Conservation (phyloP, 2,113 vertebrate species). For the Brachyhypopomus gauderio region DNA sequence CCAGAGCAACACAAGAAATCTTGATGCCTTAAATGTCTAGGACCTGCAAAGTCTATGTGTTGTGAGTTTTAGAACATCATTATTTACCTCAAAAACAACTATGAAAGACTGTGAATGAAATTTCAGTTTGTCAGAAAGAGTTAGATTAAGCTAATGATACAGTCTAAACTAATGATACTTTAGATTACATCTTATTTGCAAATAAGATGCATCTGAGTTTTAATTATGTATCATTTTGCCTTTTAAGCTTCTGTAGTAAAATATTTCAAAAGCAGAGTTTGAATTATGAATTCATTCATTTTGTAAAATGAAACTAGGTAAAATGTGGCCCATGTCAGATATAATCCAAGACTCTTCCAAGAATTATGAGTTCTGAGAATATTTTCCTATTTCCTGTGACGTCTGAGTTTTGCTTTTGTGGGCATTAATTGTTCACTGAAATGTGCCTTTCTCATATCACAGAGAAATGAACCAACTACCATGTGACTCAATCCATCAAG, state of each 20-base stretch:
- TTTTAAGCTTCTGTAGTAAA: conserved; percentile 20
- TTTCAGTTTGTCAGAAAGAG: background rate
- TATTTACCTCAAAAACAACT: background rate
- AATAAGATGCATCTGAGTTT: background rate
- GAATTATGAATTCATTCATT: background rate
- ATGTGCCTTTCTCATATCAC: conserved; percentile 40
- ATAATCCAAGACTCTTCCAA: background rate
- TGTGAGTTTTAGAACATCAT: background rate
- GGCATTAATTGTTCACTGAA: conserved; percentile 53
- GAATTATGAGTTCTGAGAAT: background rate
- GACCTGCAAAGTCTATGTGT: no score
- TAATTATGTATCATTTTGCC: background rate
- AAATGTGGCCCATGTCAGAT: background rate
- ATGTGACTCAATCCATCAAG: conserved; percentile 69
- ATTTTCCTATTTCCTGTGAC: background rate
- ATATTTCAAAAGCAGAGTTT: conserved; percentile 4
- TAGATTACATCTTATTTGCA: background rate
- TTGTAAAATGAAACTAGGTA: background rate
- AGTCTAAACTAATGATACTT: no score
- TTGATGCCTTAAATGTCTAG: background rate
- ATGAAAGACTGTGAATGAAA: background rate
- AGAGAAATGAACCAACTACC: background rate
- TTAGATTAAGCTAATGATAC: background rate
- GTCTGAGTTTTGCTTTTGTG: background rate
- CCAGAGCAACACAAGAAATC: background rate